These are phyloP conservation scores for Zosterops hypoxanthus DNA, from an alignment of 2,113 vertebrate species.

Conservation along the genomic window DNA sequence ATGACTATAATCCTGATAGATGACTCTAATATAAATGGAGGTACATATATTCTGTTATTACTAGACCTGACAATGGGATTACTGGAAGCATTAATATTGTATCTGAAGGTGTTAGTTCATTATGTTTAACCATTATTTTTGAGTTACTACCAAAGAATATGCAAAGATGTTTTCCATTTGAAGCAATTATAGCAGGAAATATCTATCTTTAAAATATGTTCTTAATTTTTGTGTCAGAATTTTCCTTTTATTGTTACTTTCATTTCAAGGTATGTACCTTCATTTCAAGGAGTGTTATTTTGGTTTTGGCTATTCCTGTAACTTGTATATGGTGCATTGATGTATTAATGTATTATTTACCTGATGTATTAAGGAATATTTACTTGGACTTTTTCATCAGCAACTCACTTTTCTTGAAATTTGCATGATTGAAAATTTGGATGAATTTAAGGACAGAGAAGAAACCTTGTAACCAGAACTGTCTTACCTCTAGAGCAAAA, in stretches of 20 bases:
- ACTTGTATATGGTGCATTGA: neutral
- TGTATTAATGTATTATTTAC: neutral
- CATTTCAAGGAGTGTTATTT: neutral
- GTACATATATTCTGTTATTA: neutral
- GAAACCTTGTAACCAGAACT: neutral
- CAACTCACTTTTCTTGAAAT: neutral
- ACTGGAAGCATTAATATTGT: neutral
- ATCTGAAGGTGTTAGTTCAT: neutral
- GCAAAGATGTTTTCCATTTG: neutral
- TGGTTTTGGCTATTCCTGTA: neutral
- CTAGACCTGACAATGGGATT: neutral
- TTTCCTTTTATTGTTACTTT: neutral
- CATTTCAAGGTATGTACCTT: neutral
- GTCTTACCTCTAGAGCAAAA: neutral
- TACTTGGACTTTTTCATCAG: neutral
- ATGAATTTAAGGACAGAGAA: neutral
- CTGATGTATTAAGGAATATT: neutral
- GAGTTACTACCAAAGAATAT: no score
- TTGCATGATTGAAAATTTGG: rapidly evolving
- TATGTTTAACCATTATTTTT: neutral
- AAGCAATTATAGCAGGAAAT: neutral
- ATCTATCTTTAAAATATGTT: neutral
- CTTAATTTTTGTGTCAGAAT: neutral
- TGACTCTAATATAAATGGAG: conserved; percentile 1
- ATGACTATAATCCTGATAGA: conserved; percentile 20